Percentiles rank a stretch among this genome's conserved stretches.
Conservation (phyloP, 1,140 invertebrate genomes). For the Uloborus diversus region DNA sequence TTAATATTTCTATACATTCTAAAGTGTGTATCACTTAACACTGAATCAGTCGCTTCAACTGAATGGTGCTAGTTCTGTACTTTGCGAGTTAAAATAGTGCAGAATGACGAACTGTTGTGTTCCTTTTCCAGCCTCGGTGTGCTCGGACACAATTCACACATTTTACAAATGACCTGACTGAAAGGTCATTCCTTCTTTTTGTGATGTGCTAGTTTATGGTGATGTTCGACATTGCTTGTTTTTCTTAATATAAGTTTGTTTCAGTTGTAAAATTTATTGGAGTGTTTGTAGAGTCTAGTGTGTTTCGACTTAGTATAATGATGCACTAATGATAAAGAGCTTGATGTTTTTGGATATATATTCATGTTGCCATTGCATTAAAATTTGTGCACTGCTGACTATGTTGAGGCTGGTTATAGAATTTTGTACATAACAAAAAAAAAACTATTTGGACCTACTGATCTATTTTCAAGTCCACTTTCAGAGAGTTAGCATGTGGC, state of each 20-base stretch:
- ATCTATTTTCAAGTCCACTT: conserved; percentile 44
- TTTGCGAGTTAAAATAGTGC: conserved; percentile 40
- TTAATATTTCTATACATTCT: conserved; percentile 20
- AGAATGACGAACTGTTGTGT: conserved; percentile 26
- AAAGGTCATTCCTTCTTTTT: conserved; percentile 29
- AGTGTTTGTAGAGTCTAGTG: conserved; percentile 53
- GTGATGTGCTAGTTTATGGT: conserved; percentile 39
- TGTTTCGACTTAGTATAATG: conserved; percentile 47
- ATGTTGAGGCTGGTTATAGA: conserved; percentile 45
- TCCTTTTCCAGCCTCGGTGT: conserved; percentile 29
- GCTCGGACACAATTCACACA: conserved; percentile 36
- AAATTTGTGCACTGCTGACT: conserved; percentile 54
- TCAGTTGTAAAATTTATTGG: conserved; percentile 49
- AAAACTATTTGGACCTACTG: conserved; percentile 2
- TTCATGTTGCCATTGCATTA: conserved; percentile 56
- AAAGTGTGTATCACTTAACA: conserved; percentile 42
- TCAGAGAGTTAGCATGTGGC: no score
- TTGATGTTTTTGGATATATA: conserved; percentile 57
- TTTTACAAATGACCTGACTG: conserved; percentile 28
- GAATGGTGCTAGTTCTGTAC: conserved; percentile 54
- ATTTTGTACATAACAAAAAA: conserved; percentile 48
- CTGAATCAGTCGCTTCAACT: conserved; percentile 43
- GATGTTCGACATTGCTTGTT: conserved; percentile 34
- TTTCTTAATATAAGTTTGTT: conserved; percentile 7
- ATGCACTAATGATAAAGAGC: conserved; percentile 56